Evolutionary conservation across 2,888 invertebrate species (phyloP), one percentile per base, ranked within the genome.

Genomic region (Pardosa pseudoannulata): DNA sequence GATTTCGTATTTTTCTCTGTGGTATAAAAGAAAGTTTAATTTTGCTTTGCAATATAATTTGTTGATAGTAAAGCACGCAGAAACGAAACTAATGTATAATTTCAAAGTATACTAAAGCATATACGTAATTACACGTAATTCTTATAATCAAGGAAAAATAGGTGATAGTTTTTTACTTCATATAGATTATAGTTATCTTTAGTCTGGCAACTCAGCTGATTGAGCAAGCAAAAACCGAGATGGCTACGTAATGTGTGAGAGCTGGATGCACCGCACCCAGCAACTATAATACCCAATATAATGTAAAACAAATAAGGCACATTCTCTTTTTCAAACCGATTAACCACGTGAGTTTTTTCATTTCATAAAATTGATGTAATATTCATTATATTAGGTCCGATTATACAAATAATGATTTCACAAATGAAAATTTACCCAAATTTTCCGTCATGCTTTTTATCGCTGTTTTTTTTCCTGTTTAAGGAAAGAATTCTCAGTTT

Each of bases 181-280:
- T n/a, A n/a, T n/a, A n/a, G n/a, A n/a, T n/a, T n/a, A n/a, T n/a
- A n/a, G n/a, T 36, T 9, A 36, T 46, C 16, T 16, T 2, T 9
- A 46, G 23, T 70, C 70, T 70, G 70, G 70, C 70, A 70, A 70
- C 41, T 27, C 39, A 11, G 19, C 56, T 41, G 27, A 70, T 27
- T 31, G 3, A 67, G 32, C n/a, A 32, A 32, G 32, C 9, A n/a
- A 32, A 70, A n/a, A n/a, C n/a, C n/a, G n/a, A 23, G 23, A 70
- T 70, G 70, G 70, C 27, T 70, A 70, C 70, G 70, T 70, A 70
- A 32, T 39, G 32, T 70, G 70, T 11, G 16, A 19, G 16, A 32
- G 70, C 70, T 70, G 70, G 28, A 29, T 70, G 36, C 41, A 70
- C 70, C 70, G 70, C 70, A 70, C 70, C 70, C 70, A 70, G 70